These are phyloP conservation scores for Paramisgurnus dabryanus DNA, from an alignment of 2,113 vertebrate genomes.

Conservation along the genomic window DNA sequence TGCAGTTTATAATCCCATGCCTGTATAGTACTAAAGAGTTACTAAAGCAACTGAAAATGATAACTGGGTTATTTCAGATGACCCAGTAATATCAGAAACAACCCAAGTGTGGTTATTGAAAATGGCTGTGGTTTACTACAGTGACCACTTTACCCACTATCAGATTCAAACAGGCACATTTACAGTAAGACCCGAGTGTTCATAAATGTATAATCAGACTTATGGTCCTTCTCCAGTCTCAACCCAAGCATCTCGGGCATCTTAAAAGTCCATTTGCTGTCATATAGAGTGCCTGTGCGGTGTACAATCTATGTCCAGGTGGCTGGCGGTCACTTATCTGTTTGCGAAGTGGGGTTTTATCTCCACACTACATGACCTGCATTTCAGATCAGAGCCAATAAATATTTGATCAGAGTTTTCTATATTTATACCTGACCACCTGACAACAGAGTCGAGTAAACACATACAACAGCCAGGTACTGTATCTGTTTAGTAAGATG, in stretches of 20 bases:
- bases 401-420: constrained; percentile 43
- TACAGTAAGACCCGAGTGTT: constrained; percentile 47
- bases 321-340: constrained; percentile 41
- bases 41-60: constrained; percentile 21
- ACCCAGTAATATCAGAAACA: constrained; percentile 37
- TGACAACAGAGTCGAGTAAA: neutral
- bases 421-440: constrained; percentile 22
- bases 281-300: constrained; percentile 29
- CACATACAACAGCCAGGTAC: neutral
- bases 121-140: constrained; percentile 37
- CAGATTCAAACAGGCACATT: constrained; percentile 45
- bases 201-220: constrained; percentile 68
- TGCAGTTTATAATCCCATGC: neutral
- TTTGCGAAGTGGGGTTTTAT: constrained; percentile 19
- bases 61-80: constrained; percentile 39
- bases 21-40: neutral
- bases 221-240: constrained; percentile 57
- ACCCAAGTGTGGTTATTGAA: constrained; percentile 4
- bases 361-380: constrained; percentile 45
- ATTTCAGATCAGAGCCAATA: constrained; percentile 47
- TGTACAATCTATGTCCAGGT: constrained; percentile 38
- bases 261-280: constrained; percentile 49
- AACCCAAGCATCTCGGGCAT: constrained; percentile 38
- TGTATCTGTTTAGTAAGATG: neutral
- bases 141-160: constrained; percentile 29